These are phyloP conservation scores for Limanda limanda DNA, from an alignment of 2,113 vertebrate species.

Conservation along the genomic window DNA sequence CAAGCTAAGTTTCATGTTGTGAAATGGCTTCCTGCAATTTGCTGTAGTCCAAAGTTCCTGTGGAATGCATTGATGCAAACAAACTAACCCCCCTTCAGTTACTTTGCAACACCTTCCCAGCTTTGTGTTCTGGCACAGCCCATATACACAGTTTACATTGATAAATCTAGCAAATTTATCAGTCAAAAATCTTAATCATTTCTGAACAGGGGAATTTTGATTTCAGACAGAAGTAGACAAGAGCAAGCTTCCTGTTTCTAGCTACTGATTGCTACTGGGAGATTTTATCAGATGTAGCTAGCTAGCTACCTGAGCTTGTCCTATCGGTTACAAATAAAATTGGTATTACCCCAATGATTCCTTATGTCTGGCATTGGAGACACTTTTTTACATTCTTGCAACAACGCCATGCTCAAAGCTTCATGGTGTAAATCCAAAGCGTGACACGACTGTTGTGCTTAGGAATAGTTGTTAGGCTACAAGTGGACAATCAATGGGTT, in stretches of 20 bases:
- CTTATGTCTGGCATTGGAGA: neutral
- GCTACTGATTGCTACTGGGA: neutral
- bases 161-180: neutral
- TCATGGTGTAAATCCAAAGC: neutral
- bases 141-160: neutral
- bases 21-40: conserved; percentile 1
- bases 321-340: too few species aligned
- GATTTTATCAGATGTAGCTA: neutral
- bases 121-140: neutral
- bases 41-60: neutral
- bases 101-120: neutral
- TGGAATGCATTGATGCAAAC: neutral
- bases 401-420: neutral
- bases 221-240: neutral
- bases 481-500: neutral
- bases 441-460: too few species aligned
- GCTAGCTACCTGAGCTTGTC: neutral
- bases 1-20: neutral
- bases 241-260: neutral
- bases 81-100: neutral
- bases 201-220: neutral
- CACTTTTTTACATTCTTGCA: neutral
- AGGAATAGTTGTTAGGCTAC: neutral
- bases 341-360: neutral
- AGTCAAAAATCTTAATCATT: neutral